These are phyloP conservation scores for Plectrocnemia conspersa DNA, from an alignment of 1,140 invertebrate species.

Conservation along the genomic window DNA sequence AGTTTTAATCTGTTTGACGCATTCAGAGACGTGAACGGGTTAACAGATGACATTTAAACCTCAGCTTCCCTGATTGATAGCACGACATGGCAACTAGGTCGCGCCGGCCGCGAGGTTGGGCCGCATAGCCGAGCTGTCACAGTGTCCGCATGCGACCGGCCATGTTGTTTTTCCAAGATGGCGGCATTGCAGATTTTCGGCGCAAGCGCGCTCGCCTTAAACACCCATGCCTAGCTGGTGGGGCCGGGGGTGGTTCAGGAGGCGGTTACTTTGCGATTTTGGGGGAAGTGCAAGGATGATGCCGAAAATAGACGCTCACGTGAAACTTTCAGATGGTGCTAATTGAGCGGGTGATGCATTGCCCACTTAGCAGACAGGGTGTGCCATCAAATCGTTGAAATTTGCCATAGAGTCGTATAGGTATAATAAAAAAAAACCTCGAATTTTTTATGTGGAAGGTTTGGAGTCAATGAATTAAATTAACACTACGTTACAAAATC, in stretches of 20 bases:
- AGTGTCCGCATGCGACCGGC: conserved; percentile 16
- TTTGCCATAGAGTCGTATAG: too few relatives aligned
- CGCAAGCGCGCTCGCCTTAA: not conserved
- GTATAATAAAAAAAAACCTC: too few relatives aligned
- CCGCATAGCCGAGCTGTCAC: conserved; percentile 6
- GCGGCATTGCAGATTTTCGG: conserved; percentile 24
- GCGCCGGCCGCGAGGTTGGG: not conserved
- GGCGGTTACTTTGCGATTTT: not conserved
- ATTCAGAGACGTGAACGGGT: conserved; percentile 1
- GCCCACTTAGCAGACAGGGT: too few relatives aligned
- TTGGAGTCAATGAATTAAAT: too few relatives aligned
- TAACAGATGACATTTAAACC: conserved; percentile 19
- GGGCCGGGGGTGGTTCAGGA: not conserved
- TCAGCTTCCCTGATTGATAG: not conserved
- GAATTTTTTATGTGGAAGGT: too few relatives aligned
- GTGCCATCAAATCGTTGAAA: too few relatives aligned
- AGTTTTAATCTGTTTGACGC: conserved; percentile 3
- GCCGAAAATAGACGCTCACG: not conserved
- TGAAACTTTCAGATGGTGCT: not conserved
- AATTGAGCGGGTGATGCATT: too few relatives aligned
- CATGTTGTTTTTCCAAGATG: conserved; percentile 26
- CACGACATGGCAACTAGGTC: conserved; percentile 1
- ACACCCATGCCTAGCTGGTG: not conserved
- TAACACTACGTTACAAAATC: too few relatives aligned
- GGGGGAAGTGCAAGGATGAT: not conserved